Conservation (phyloP, 2,113 vertebrate species). For the Pterocles gutturalis region DNA sequence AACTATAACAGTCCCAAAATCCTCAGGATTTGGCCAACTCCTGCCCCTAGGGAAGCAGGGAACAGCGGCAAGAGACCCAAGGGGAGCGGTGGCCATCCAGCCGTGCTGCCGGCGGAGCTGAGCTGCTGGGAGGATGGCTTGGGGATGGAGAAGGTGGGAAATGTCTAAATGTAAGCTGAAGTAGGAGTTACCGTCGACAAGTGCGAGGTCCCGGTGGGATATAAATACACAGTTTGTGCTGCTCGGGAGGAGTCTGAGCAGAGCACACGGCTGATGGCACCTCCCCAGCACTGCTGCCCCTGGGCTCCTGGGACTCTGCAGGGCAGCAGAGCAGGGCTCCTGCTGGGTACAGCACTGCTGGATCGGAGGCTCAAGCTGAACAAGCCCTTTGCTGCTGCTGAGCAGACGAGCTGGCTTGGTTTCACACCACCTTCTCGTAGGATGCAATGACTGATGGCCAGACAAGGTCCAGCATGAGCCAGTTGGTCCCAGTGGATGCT, state of each 20-base stretch:
- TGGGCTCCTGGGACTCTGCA: not conserved
- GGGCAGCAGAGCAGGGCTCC: not conserved
- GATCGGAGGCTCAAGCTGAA: not conserved
- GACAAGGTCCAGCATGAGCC: accelerated
- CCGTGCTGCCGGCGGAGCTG: not conserved
- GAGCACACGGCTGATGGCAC: not conserved
- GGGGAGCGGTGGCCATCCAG: not conserved
- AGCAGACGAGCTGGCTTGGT: accelerated
- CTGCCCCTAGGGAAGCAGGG: not conserved
- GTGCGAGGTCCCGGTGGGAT: constrained; percentile 36
- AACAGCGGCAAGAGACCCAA: not conserved
- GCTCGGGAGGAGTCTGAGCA: not conserved
- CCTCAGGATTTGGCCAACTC: not conserved
- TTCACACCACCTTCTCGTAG: accelerated
- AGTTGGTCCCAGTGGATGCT: accelerated
- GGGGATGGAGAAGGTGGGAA: constrained; percentile 41
- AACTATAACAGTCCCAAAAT: accelerated
- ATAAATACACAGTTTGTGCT: not conserved
- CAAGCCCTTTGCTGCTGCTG: accelerated
- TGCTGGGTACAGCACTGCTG: not conserved
- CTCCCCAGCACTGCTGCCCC: not conserved
- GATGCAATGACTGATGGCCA: accelerated
- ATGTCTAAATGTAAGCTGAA: not conserved
- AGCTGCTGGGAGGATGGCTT: constrained; percentile 28
- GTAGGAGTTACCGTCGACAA: constrained; percentile 37